phyloP scores from a whole-genome alignment of 2,113 vertebrate genomes.

The Chionodraco myersi region DNA sequence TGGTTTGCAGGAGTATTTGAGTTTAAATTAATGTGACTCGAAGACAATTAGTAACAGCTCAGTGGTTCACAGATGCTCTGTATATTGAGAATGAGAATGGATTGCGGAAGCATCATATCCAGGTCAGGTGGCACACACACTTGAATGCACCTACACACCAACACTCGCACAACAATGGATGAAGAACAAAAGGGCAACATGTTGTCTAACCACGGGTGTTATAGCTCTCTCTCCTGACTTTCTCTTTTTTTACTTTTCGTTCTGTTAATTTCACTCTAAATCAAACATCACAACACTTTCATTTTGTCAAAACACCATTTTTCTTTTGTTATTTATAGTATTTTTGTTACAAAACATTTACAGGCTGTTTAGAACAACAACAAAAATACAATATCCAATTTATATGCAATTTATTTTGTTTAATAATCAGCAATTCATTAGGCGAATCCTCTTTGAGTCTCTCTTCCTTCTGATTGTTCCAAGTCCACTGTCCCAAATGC shows the following conservation, averaged over 20 bases:
- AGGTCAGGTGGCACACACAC: conserved; percentile 39
- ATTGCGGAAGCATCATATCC: conserved; percentile 36
- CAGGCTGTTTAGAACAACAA: conserved; percentile 86
- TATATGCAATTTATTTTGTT: conserved; percentile 74
- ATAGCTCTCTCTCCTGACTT: conserved; percentile 15
- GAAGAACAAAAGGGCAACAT: conserved; percentile 2
- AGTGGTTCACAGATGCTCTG: conserved; percentile 44
- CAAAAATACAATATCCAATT: conserved; percentile 84
- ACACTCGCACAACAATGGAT: conserved; percentile 47
- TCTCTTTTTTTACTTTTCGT: conserved; percentile 1
- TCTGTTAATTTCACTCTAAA: conserved; percentile 45
- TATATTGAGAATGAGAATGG: conserved; percentile 27
- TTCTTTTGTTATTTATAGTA: conserved; percentile 77
- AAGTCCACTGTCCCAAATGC: conserved; percentile 67
- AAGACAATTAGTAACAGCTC: conserved; percentile 61
- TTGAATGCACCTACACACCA: conserved; percentile 30
- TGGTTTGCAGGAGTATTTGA: conserved; percentile 11
- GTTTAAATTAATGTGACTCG: conserved; percentile 46
- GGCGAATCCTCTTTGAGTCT: conserved; percentile 70
- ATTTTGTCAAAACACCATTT: conserved; percentile 75
- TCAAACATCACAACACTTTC: conserved; percentile 68
- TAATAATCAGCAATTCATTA: conserved; percentile 74
- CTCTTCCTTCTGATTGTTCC: conserved; percentile 77
- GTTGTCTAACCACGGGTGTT: background rate
- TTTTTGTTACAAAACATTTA: conserved; percentile 84